Evolutionary conservation across 1,140 invertebrate species (phyloP).

Genomic region (Drosophila yakuba): DNA sequence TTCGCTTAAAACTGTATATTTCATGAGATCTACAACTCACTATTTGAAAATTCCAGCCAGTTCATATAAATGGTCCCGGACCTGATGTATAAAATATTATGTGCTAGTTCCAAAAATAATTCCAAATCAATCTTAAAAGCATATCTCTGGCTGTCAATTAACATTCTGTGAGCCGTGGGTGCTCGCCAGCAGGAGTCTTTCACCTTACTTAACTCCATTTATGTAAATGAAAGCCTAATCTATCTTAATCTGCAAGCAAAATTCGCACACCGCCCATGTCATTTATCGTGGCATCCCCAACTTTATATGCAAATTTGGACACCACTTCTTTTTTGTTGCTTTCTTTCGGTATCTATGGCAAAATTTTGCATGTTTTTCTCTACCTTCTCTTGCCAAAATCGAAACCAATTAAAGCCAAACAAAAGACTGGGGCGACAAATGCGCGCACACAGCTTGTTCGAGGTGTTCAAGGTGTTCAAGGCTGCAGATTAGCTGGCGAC

Average conservation of each 20-base stretch:
- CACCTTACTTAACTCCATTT: constrained; percentile 39
- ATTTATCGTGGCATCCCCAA: constrained; percentile 50
- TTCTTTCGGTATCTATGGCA: constrained; percentile 42
- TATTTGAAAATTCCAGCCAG: no score
- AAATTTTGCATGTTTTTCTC: constrained; percentile 61
- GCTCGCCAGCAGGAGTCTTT: constrained; percentile 36
- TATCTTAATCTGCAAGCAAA: constrained; percentile 37
- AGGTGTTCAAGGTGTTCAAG: constrained; percentile 38
- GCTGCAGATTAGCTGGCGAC: constrained; percentile 42
- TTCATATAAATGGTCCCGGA: no score
- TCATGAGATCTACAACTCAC: no score
- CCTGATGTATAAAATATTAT: not conserved
- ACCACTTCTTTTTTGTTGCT: constrained; percentile 27
- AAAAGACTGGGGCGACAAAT: constrained; percentile 66
- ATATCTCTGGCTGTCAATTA: constrained; percentile 7
- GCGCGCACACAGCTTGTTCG: constrained; percentile 29
- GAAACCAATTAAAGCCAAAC: constrained; percentile 63
- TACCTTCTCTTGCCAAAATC: constrained; percentile 50
- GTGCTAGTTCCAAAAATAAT: not conserved
- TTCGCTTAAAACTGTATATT: no score
- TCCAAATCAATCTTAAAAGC: not conserved
- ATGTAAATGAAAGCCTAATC: constrained; percentile 43
- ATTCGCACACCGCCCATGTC: constrained; percentile 59
- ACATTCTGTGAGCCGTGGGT: constrained; percentile 28
- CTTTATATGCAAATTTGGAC: constrained; percentile 60